Conservation (phyloP, 2,888 invertebrate genomes). For the Stenodema calcarata region DNA sequence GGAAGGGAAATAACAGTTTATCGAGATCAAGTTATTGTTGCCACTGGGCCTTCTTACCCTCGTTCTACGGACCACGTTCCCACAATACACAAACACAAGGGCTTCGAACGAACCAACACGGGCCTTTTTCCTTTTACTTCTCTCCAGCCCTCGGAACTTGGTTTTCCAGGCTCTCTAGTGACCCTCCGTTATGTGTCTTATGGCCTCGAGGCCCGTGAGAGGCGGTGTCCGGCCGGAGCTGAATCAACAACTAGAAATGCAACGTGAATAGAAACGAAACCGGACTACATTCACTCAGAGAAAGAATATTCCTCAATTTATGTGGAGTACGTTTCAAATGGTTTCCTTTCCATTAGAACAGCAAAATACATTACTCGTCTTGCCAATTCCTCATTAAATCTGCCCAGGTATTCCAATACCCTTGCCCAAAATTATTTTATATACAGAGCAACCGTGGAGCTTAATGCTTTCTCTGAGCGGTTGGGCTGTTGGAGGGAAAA, state of each 20-base stretch:
- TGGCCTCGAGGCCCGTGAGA: neutral
- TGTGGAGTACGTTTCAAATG: too few species aligned
- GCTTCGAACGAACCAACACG: neutral
- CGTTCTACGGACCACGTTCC: neutral
- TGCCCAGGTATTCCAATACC: too few species aligned
- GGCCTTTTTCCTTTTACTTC: neutral
- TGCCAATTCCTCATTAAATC: too few species aligned
- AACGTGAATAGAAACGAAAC: neutral
- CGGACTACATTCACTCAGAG: too few species aligned
- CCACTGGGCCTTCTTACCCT: constrained; percentile 16
- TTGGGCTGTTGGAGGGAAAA: too few species aligned
- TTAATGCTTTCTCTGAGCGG: too few species aligned
- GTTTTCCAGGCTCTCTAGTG: neutral
- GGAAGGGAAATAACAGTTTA: constrained; percentile 47
- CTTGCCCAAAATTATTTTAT: too few species aligned
- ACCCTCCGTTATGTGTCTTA: constrained; percentile 9
- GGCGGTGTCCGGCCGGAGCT: neutral
- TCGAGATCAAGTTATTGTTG: constrained; percentile 46
- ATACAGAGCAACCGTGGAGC: too few species aligned
- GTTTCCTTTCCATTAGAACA: too few species aligned
- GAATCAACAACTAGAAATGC: neutral
- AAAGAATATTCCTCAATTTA: too few species aligned
- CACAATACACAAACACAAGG: neutral
- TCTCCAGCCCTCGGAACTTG: neutral
- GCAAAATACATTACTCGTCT: too few species aligned